phyloP scores from a whole-genome alignment of 2,888 invertebrate species.

The Globia sparganii region DNA sequence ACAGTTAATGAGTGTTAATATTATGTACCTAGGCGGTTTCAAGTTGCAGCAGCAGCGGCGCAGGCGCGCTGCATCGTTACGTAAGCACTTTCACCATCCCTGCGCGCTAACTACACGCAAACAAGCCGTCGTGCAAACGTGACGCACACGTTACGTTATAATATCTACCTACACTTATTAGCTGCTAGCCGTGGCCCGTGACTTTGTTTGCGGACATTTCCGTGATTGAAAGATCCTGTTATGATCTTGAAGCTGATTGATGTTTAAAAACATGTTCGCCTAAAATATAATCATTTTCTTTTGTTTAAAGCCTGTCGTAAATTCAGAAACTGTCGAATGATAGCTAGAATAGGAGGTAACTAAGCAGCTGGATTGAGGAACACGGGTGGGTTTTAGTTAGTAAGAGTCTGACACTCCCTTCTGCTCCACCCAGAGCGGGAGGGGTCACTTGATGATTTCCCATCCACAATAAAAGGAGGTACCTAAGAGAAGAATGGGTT shows the following conservation, averaged over 20 bases:
- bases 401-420: too few species aligned
- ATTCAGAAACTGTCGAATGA: not conserved
- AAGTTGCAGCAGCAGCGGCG: conserved; percentile 75
- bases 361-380: too few species aligned
- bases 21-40: conserved; percentile 61
- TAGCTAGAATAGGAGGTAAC: not conserved
- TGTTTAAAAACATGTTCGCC: not conserved
- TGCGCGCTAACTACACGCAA: conserved; percentile 71
- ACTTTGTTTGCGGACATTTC: conserved; percentile 48
- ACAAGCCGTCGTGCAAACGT: conserved; percentile 62
- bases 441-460: too few species aligned
- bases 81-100: conserved; percentile 87
- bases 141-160: conserved; percentile 76
- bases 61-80: conserved; percentile 79
- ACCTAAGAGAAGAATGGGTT: not conserved
- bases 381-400: too few species aligned
- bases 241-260: not conserved
- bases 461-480: too few species aligned
- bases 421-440: too few species aligned
- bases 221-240: conserved; percentile 8
- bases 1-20: conserved; percentile 41
- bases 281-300: not conserved
- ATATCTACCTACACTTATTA: conserved; percentile 47
- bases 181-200: conserved; percentile 35
- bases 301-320: not conserved